Conservation (phyloP, 2,888 invertebrate genomes). For the Callyntrura sp. region DNA sequence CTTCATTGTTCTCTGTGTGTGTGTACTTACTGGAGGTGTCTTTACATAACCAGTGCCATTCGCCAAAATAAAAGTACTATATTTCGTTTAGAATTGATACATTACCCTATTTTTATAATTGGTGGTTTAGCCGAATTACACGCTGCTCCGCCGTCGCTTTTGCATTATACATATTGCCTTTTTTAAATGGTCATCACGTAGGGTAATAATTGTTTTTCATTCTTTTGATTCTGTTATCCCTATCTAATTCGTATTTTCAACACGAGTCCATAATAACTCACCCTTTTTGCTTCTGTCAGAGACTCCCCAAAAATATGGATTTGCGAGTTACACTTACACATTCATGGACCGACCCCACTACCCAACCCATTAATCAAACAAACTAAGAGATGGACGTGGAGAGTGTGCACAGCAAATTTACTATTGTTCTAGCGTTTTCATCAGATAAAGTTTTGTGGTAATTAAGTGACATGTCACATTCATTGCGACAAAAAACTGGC, state of each 20-base stretch:
- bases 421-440: too few relatives aligned
- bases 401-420: too few relatives aligned
- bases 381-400: too few relatives aligned
- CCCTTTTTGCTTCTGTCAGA: background rate
- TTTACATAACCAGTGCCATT: too few relatives aligned
- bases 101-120: slow-evolving; percentile 30
- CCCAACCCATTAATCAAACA: background rate
- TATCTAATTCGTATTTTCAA: slow-evolving; percentile 1
- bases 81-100: background rate
- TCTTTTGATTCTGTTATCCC: background rate
- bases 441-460: too few relatives aligned
- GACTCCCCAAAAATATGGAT: background rate
- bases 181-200: slow-evolving; percentile 2
- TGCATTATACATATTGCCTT: background rate
- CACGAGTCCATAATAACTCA: slow-evolving; percentile 2
- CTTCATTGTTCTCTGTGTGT: background rate
- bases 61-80: too few relatives aligned
- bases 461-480: too few relatives aligned
- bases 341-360: background rate
- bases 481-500: too few relatives aligned
- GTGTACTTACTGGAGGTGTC: background rate
- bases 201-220: background rate
- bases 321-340: background rate
- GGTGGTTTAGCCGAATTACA: background rate
- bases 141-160: background rate